These are phyloP conservation scores for Drosophila kurseongensis DNA, from an alignment of 1,140 invertebrate genomes.

Conservation along the genomic window DNA sequence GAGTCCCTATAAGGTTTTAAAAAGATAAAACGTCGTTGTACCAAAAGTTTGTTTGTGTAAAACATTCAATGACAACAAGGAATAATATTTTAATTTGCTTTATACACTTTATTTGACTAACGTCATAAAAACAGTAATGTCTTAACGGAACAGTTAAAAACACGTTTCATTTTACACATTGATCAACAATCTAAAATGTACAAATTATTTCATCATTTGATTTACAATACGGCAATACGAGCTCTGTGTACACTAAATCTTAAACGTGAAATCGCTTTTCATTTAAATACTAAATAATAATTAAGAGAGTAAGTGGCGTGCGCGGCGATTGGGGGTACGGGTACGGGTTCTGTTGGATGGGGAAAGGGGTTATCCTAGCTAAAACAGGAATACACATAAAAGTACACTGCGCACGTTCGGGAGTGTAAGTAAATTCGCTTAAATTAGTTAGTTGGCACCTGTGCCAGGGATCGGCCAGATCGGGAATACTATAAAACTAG, in stretches of 20 bases:
- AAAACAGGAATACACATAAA: conserved; percentile 41
- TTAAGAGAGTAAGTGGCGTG: conserved; percentile 73
- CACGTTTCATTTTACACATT: conserved; percentile 69
- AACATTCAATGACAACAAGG: neutral
- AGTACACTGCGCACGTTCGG: conserved; percentile 32
- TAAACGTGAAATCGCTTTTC: conserved; percentile 54
- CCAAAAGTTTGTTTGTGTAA: too few species aligned
- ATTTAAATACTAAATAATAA: conserved; percentile 80
- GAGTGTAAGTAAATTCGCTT: conserved; percentile 67
- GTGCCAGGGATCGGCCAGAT: conserved; percentile 41
- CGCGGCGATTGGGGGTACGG: neutral
- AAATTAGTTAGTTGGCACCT: conserved; percentile 54
- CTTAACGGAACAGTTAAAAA: conserved; percentile 63
- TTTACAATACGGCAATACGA: conserved; percentile 51
- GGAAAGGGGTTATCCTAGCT: conserved; percentile 17
- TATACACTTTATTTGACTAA: conserved; percentile 77
- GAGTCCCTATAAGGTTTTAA: too few species aligned
- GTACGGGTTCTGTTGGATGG: neutral
- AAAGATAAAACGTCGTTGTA: too few species aligned
- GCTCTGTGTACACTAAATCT: conserved; percentile 43
- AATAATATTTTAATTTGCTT: conserved; percentile 21
- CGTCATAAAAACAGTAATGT: conserved; percentile 71
- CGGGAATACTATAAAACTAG: conserved; percentile 78
- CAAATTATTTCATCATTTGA: conserved; percentile 43
- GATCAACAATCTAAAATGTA: conserved; percentile 76